Conservation (phyloP, 2,888 invertebrate species). For the Folsomia manolachei region DNA sequence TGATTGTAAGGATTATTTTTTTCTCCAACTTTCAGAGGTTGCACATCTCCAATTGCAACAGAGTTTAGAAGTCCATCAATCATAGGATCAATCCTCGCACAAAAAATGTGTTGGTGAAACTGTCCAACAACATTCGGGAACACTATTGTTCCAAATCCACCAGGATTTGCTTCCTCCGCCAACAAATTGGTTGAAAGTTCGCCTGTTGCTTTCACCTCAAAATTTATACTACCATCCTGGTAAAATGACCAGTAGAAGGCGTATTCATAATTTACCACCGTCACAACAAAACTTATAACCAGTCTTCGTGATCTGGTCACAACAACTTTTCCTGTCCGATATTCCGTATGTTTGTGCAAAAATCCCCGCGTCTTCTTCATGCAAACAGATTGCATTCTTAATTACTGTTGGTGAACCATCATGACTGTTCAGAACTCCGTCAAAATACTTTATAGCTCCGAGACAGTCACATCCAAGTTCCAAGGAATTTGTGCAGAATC, state of each 20-base stretch:
- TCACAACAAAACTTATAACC: conserved; percentile 42
- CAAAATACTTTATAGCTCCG: conserved; percentile 41
- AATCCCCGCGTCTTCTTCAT: conserved; percentile 47
- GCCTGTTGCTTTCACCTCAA: conserved; percentile 45
- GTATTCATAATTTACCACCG: conserved; percentile 47
- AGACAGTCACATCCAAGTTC: conserved; percentile 40
- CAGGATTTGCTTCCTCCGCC: conserved; percentile 25
- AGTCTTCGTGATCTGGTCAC: conserved; percentile 33
- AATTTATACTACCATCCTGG: conserved; percentile 41
- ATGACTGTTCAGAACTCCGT: conserved; percentile 34
- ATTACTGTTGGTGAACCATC: conserved; percentile 31
- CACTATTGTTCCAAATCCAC: conserved; percentile 31
- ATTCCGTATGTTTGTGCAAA: conserved; percentile 45
- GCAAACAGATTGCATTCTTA: conserved; percentile 46
- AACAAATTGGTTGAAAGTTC: conserved; percentile 31
- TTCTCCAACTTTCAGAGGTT: conserved; percentile 25
- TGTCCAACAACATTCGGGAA: conserved; percentile 34
- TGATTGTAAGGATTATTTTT: conserved; percentile 40
- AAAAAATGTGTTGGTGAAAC: conserved; percentile 45
- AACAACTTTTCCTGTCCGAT: conserved; percentile 36
- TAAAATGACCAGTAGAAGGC: conserved; percentile 43
- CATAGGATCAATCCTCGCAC: conserved; percentile 40
- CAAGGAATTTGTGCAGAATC: conserved; percentile 40
- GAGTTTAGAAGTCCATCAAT: conserved; percentile 42
- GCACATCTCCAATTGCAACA: conserved; percentile 34